phyloP scores from a whole-genome alignment of 2,888 invertebrate genomes.

The Phytoseiulus persimilis region DNA sequence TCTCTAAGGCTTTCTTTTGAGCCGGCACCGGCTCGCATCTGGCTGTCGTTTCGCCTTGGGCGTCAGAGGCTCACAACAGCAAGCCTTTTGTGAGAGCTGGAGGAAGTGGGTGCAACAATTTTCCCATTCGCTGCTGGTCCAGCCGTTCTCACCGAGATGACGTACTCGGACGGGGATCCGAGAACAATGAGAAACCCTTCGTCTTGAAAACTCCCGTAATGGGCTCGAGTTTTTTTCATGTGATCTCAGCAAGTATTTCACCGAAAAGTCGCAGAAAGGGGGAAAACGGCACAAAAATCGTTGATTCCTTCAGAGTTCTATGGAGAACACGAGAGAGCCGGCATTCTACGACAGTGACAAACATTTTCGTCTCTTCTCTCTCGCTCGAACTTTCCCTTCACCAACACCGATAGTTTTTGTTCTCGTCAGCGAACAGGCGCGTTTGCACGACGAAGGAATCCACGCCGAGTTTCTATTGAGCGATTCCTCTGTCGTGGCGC shows the following conservation, averaged over 20 bases:
- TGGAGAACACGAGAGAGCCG: too few relatives aligned
- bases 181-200: neutral
- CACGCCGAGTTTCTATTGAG: too few relatives aligned
- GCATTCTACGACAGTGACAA: too few relatives aligned
- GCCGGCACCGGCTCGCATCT: neutral
- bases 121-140: neutral
- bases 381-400: too few relatives aligned
- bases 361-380: too few relatives aligned
- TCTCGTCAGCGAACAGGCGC: too few relatives aligned
- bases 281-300: too few relatives aligned
- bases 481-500: too few relatives aligned
- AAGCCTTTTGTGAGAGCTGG: neutral
- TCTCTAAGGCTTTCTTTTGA: neutral
- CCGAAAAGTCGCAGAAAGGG: too few relatives aligned
- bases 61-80: neutral
- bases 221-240: neutral
- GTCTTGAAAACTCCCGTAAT: neutral
- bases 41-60: neutral
- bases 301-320: too few relatives aligned
- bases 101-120: neutral
- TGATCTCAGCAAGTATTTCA: neutral
- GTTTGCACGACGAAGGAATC: too few relatives aligned
- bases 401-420: too few relatives aligned
- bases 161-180: neutral
- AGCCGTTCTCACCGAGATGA: neutral